phyloP scores from a whole-genome alignment of 2,888 invertebrate species.

The Acutogordius australiensis region DNA sequence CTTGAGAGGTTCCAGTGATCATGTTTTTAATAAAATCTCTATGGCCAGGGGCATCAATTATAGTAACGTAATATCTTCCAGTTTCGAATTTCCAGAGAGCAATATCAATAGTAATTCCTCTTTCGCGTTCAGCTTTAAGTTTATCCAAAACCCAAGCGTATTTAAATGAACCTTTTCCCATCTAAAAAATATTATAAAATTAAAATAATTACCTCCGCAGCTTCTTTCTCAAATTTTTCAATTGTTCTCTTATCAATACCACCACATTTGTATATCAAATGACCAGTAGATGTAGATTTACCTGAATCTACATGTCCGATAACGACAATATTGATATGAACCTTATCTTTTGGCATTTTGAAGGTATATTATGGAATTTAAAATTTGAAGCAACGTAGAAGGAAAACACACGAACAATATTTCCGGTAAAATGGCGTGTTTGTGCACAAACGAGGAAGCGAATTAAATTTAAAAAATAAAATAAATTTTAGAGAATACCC shows the following conservation, averaged over 20 bases:
- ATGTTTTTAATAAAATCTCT: slow-evolving; percentile 99
- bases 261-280: slow-evolving; percentile 94
- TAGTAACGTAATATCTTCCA: slow-evolving; percentile 72
- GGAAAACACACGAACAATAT: no score
- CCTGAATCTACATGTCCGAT: slow-evolving; percentile 97
- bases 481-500: no score
- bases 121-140: slow-evolving; percentile 96
- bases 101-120: slow-evolving; percentile 98
- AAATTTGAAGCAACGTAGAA: no score
- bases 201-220: slow-evolving; percentile 39
- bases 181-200: slow-evolving; percentile 26
- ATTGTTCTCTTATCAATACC: slow-evolving; percentile 99
- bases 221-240: slow-evolving; percentile 99
- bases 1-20: slow-evolving; percentile 67
- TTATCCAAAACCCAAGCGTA: slow-evolving; percentile 99
- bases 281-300: slow-evolving; percentile 81
- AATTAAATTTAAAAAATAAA: no score
- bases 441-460: no score
- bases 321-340: slow-evolving; percentile 91
- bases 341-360: slow-evolving; percentile 94
- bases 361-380: no score
- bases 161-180: slow-evolving; percentile 99
- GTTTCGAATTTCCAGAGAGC: slow-evolving; percentile 97
- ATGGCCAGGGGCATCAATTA: slow-evolving; percentile 98
- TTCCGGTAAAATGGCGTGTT: no score